A percentile compares a stretch with the other conserved stretches of the same genome.
These are phyloP conservation scores for Saxidomus purpurata DNA, from an alignment of 1,140 invertebrate species.

Conservation along the genomic window DNA sequence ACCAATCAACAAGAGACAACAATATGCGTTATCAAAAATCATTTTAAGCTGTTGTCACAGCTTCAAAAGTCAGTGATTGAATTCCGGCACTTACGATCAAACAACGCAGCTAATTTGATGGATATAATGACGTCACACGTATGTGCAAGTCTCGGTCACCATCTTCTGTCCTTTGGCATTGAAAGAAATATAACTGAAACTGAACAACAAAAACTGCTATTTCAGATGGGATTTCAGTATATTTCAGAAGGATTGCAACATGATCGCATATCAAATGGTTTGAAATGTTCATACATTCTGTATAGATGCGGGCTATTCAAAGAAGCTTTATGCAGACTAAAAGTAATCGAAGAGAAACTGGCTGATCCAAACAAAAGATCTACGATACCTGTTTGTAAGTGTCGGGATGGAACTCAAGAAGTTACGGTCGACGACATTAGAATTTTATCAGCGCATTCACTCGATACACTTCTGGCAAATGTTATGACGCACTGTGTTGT, in stretches of 20 bases:
- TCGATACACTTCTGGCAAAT: not conserved
- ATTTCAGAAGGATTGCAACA: not conserved
- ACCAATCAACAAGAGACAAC: not conserved
- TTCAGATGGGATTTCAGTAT: not conserved
- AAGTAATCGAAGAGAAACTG: not conserved
- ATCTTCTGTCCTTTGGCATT: not conserved
- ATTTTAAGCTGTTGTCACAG: not conserved
- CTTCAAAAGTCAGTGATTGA: constrained; percentile 1
- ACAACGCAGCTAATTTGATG: not conserved
- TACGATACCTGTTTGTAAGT: not conserved
- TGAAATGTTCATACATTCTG: not conserved
- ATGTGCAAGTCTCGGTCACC: not conserved
- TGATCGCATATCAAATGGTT: not conserved
- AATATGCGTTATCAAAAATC: not conserved
- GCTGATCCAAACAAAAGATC: not conserved
- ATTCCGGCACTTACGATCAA: not conserved
- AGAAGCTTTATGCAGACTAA: not conserved
- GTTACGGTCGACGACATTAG: not conserved
- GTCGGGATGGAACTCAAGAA: not conserved
- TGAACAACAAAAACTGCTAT: not conserved
- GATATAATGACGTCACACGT: not conserved
- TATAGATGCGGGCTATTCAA: not conserved
- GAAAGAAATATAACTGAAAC: not conserved
- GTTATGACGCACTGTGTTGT: not conserved
- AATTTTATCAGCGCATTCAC: not conserved